phyloP scores from a whole-genome alignment of 2,113 vertebrate species.

The Asarcornis scutulata region DNA sequence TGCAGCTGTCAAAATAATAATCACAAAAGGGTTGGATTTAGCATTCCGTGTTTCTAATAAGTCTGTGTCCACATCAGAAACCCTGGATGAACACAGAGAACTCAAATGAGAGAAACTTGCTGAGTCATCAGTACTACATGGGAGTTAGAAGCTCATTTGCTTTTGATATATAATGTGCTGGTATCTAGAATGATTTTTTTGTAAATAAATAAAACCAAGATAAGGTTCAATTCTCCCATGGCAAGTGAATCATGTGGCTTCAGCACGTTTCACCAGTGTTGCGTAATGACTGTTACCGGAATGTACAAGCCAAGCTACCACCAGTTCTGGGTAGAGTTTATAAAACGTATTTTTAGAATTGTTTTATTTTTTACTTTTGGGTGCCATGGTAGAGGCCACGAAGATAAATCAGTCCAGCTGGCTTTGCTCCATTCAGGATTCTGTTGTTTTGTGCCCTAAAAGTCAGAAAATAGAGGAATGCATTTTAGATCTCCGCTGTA shows the following conservation, averaged over 20 bases:
- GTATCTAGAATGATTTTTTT: not conserved
- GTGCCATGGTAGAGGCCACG: not conserved
- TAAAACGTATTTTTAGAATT: not conserved
- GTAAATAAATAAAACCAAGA: constrained; percentile 42
- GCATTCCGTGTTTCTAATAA: not conserved
- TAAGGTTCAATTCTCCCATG: constrained; percentile 13
- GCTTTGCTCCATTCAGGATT: not conserved
- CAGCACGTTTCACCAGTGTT: not conserved
- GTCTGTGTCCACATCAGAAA: not conserved
- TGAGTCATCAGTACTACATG: not conserved
- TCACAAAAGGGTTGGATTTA: not conserved
- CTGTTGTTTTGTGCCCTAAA: not conserved
- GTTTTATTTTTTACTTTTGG: not conserved
- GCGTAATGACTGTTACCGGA: not conserved
- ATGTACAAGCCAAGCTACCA: not conserved
- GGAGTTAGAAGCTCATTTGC: constrained; percentile 14
- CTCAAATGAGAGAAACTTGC: not conserved
- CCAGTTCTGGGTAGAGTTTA: not conserved
- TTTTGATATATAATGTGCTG: not conserved
- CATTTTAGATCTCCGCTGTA: not conserved
- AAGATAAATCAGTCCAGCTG: not conserved
- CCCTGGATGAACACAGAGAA: not conserved
- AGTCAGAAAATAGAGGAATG: not conserved
- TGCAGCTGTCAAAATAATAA: not conserved
- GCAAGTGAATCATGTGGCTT: not conserved